Evolutionary conservation across 1,140 invertebrate species (phyloP).

Genomic region (Thrips palmi): DNA sequence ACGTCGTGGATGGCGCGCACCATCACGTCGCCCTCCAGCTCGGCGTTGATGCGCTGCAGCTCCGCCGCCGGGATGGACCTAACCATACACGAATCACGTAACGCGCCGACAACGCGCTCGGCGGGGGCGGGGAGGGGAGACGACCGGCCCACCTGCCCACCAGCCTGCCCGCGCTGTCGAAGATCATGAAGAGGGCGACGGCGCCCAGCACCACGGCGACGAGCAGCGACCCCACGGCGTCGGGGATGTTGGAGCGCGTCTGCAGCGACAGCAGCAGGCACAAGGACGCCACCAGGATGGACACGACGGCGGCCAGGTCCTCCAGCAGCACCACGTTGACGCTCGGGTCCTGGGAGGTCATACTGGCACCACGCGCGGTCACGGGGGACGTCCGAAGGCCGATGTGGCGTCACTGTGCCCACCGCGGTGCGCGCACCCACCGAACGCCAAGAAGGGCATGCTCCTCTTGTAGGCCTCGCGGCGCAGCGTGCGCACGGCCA

Average conservation of each 20-base stretch:
- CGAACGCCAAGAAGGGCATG: too few relatives aligned
- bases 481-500: too few relatives aligned
- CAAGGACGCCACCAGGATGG: background rate
- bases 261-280: background rate
- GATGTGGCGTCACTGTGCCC: too few relatives aligned
- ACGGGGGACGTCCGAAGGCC: too few relatives aligned
- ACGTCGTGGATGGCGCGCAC: background rate
- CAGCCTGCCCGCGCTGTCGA: background rate
- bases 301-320: background rate
- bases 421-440: too few relatives aligned
- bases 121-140: too few relatives aligned
- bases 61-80: background rate
- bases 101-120: too few relatives aligned
- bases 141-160: background rate
- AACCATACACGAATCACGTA: too few relatives aligned
- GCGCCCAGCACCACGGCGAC: background rate
- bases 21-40: background rate
- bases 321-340: background rate
- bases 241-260: background rate
- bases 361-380: too few relatives aligned
- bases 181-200: background rate
- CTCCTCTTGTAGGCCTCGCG: too few relatives aligned
- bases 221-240: background rate
- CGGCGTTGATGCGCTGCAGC: background rate
- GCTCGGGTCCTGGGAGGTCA: too few relatives aligned